A percentile compares a stretch with the other conserved stretches of the same genome.
phyloP scores from a whole-genome alignment of 2,113 vertebrate genomes.

The Anas platyrhynchos region DNA sequence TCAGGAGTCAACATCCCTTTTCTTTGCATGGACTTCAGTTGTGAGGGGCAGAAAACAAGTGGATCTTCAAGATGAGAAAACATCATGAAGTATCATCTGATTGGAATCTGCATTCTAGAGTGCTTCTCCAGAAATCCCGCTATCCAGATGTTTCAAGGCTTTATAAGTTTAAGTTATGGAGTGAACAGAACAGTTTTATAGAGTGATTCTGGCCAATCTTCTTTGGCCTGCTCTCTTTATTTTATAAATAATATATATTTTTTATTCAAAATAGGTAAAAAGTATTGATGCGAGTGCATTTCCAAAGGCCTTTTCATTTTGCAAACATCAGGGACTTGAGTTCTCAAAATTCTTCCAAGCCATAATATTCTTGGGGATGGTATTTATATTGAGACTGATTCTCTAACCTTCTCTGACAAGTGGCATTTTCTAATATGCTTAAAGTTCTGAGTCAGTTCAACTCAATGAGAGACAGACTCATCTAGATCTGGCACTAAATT shows the following conservation, averaged over 20 bases:
- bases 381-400: conserved; percentile 30
- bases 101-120: conserved; percentile 54
- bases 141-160: conserved; percentile 47
- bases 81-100: background rate
- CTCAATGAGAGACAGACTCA: background rate
- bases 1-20: conserved; percentile 62
- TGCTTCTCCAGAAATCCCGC: conserved; percentile 47
- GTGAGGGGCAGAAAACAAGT: conserved; percentile 44
- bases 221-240: conserved; percentile 46
- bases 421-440: background rate
- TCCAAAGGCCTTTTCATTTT: conserved; percentile 58
- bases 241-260: conserved; percentile 67
- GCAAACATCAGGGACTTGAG: conserved; percentile 28
- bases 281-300: background rate
- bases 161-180: conserved; percentile 48
- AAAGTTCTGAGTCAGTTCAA: background rate
- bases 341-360: conserved; percentile 61
- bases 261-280: conserved; percentile 41
- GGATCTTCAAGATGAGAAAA: conserved; percentile 61
- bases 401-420: conserved; percentile 29
- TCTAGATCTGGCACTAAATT: background rate
- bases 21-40: conserved; percentile 46
- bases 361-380: conserved; percentile 54
- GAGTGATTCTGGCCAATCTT: conserved; percentile 42
- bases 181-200: conserved; percentile 49